Evolutionary conservation across 2,888 invertebrate species (phyloP).

Genomic region (Melinopterus prodromus): DNA sequence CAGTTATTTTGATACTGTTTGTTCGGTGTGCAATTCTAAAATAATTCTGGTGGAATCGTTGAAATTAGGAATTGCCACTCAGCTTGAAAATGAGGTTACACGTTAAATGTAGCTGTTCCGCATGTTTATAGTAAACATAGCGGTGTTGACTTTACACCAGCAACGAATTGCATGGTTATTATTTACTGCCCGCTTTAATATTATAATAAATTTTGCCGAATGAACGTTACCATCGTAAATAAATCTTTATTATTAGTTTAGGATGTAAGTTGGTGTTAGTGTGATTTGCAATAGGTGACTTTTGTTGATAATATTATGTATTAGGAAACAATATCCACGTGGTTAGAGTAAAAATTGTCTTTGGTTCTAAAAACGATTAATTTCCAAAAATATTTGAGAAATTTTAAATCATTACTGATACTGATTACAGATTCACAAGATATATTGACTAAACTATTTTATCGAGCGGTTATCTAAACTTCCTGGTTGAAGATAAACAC

Average conservation of each 20-base stretch:
- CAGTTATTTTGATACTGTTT: neutral
- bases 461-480: too few species aligned
- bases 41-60: conserved; percentile 17
- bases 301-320: too few species aligned
- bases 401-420: too few species aligned
- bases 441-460: too few species aligned
- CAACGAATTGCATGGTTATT: neutral
- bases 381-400: too few species aligned
- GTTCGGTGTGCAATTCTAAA: conserved; percentile 7
- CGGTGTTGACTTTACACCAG: neutral
- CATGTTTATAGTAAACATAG: conserved; percentile 18
- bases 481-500: too few species aligned
- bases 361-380: too few species aligned
- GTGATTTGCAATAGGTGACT: too few species aligned
- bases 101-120: conserved; percentile 20
- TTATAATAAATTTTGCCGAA: neutral
- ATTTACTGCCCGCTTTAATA: neutral
- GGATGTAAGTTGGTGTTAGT: neutral
- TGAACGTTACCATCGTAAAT: neutral
- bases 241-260: neutral
- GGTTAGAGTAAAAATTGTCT: too few species aligned
- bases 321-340: too few species aligned
- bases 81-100: conserved; percentile 22
- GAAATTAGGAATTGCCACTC: conserved; percentile 24
- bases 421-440: too few species aligned